phyloP scores from a whole-genome alignment of 2,888 invertebrate genomes.

The Limnephilus marmoratus region DNA sequence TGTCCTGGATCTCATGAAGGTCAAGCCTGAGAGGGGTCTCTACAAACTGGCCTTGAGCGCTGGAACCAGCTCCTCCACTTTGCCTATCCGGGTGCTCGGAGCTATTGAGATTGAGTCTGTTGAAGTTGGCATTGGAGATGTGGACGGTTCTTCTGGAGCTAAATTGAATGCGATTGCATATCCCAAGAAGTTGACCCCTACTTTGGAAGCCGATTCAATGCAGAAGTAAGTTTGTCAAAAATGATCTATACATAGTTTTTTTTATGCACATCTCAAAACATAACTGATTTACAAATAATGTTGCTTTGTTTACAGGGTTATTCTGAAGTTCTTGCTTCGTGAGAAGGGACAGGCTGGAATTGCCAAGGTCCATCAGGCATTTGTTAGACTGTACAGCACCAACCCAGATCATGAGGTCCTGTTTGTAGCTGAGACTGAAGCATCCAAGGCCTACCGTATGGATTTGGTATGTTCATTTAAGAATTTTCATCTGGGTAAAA shows the following conservation, averaged over 20 bases:
- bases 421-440: conserved; percentile 94
- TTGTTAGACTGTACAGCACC: conserved; percentile 85
- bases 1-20: conserved; percentile 85
- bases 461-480: conserved; percentile 83
- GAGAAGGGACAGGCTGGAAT: conserved; percentile 83
- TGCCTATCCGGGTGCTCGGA: conserved; percentile 84
- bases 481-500: background rate
- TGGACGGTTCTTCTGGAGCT: conserved; percentile 91
- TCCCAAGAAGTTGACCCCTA: conserved; percentile 83
- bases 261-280: background rate
- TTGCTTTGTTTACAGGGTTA: conserved; percentile 74
- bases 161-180: conserved; percentile 85
- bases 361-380: conserved; percentile 90
- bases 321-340: conserved; percentile 87
- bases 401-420: conserved; percentile 89
- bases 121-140: conserved; percentile 93
- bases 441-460: conserved; percentile 87
- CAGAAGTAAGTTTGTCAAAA: conserved; percentile 79
- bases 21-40: conserved; percentile 89
- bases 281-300: background rate
- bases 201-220: conserved; percentile 90
- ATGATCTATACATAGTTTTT: background rate
- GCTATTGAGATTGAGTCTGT: conserved; percentile 86
- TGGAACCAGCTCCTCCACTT: conserved; percentile 79
- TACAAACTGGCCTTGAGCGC: conserved; percentile 89